A percentile compares a stretch with the other conserved stretches of the same genome.
These are phyloP conservation scores for Antechinus flavipes DNA, from an alignment of 2,113 vertebrate species.

Conservation along the genomic window DNA sequence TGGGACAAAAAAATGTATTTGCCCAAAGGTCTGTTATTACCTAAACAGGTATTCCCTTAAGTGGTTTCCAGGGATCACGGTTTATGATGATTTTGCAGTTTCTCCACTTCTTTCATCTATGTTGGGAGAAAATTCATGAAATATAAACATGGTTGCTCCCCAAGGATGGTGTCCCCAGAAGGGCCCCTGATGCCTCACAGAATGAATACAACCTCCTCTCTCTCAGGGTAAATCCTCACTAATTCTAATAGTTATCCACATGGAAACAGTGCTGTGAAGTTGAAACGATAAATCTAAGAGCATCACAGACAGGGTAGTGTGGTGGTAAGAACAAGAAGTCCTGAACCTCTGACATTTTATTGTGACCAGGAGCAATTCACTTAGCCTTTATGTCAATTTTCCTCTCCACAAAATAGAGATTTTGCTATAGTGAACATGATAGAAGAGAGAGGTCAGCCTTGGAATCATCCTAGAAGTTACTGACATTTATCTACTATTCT, in stretches of 20 bases:
- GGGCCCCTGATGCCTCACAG: neutral
- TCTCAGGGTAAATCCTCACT: neutral
- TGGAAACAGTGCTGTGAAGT: neutral
- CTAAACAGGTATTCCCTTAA: conserved; percentile 25
- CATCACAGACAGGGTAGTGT: neutral
- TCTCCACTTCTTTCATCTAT: conserved; percentile 37
- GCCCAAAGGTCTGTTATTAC: conserved; percentile 56
- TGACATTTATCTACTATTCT: neutral
- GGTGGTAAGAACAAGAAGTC: neutral
- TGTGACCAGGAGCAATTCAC: neutral
- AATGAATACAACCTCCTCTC: neutral
- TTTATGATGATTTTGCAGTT: conserved; percentile 46
- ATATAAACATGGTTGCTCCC: conserved; percentile 7
- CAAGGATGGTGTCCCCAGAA: neutral
- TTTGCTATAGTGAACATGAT: neutral
- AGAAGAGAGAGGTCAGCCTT: neutral
- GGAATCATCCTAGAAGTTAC: neutral
- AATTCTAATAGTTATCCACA: too few relatives aligned
- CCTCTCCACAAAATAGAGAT: neutral
- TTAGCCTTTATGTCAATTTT: neutral
- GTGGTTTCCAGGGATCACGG: conserved; percentile 31
- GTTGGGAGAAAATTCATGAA: conserved; percentile 13
- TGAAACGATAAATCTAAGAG: neutral
- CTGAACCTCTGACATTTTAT: neutral
- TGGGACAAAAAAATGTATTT: conserved; percentile 39